Evolutionary conservation across 2,113 vertebrate species (phyloP), one percentile per base, ranked within the genome.

Genomic region (Tetrax tetrax): DNA sequence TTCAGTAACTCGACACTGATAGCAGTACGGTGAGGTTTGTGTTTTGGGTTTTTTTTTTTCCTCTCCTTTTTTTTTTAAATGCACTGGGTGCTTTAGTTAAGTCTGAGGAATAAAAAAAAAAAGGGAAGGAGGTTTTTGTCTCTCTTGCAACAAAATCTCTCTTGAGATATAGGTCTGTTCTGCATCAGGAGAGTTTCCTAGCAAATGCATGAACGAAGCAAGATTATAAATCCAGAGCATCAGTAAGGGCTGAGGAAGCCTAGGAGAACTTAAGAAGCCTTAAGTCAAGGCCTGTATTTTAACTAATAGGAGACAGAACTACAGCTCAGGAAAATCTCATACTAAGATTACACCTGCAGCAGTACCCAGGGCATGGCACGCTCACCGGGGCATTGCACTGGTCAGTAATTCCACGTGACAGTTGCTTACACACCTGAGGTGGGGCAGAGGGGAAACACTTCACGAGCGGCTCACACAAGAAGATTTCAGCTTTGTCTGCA

Each of bases 381-480:
- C 35, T 16, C 68, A 3, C 6, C 3, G 7, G 17, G 69, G 27
- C 66, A 64, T 0, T 4, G 21, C 57, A 23, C 50, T 2, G 25
- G 13, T 31, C 84, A 14, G 29, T 7, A n/a, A 0, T 0, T 37
- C 47, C 50, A 33, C 4, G 1, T 2, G 3, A 56, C 21, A 71
- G 47, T 14, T 2, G 3, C 22, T 10, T 7, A 16, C 50, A 37
- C 47, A 7, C 51, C 35, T 11, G 54, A 13, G 1, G 2, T 4
- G 19, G 14, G 48, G 23, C 19, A 31, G 14, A n/a, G 45, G 7
- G 12, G 15, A 48, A 51, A 17, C 25, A 10, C 6, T 15, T 35
- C 69, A 16, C 56, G 0, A 8, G 12, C 0, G 0, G 43, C 13
- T 66, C 47, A 31, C 14, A 41, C 5, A 2, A 24, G 28, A 24